A percentile compares a stretch with the other conserved stretches of the same genome.
Conservation (phyloP, 35 echinoderm and acorn worm species). For the Hemicentrotus pulcherrimus region DNA sequence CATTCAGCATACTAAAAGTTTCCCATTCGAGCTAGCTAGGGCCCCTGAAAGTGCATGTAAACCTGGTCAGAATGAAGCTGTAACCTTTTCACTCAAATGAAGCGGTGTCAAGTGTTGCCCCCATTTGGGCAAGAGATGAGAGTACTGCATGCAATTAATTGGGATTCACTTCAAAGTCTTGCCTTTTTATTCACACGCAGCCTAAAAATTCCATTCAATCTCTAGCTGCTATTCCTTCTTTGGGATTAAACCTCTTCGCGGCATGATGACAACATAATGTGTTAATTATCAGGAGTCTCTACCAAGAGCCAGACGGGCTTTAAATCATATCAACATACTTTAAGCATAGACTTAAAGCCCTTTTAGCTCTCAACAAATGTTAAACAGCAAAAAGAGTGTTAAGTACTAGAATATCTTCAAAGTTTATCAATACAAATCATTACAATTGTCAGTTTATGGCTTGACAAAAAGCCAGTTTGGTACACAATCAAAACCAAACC, state of each 20-base stretch:
- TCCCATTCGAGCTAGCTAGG: too few relatives aligned
- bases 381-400: too few relatives aligned
- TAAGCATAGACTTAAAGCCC: too few relatives aligned
- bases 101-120: background rate
- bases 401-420: too few relatives aligned
- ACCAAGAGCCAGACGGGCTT: too few relatives aligned
- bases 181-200: background rate
- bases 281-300: too few relatives aligned
- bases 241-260: background rate
- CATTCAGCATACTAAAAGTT: background rate
- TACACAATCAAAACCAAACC: too few relatives aligned
- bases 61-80: background rate
- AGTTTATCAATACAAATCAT: too few relatives aligned
- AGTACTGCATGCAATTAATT: slow-evolving; percentile 12
- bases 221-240: background rate
- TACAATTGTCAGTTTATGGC: too few relatives aligned
- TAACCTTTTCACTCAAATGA: background rate
- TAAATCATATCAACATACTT: too few relatives aligned
- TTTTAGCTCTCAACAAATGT: too few relatives aligned
- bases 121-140: background rate
- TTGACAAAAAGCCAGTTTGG: too few relatives aligned
- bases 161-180: background rate
- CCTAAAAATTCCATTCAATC: background rate
- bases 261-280: background rate
- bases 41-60: background rate